Evolutionary conservation across 2,113 vertebrate genomes (phyloP).

Genomic region (Gadus chalcogrammus): DNA sequence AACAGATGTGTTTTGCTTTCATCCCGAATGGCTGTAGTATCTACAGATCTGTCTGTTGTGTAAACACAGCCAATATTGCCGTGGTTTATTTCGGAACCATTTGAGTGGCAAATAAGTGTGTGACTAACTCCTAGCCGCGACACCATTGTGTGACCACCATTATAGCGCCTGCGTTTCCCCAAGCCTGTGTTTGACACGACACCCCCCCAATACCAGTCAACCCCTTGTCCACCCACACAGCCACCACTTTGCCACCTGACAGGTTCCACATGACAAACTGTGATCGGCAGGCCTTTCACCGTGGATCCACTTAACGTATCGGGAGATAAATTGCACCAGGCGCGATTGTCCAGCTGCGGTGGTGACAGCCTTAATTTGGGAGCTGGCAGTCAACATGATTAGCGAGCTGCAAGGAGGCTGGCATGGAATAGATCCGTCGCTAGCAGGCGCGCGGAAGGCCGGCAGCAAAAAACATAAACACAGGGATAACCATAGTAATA

Average conservation of each 20-base stretch:
- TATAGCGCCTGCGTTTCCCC: too few species aligned
- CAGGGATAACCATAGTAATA: not conserved
- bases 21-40: too few species aligned
- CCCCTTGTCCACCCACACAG: too few species aligned
- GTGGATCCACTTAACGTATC: conserved; percentile 55
- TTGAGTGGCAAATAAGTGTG: too few species aligned
- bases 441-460: not conserved
- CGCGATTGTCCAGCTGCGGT: conserved; percentile 50
- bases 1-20: too few species aligned
- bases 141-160: too few species aligned
- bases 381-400: conserved; percentile 63
- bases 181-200: too few species aligned
- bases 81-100: too few species aligned
- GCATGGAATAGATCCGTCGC: not conserved
- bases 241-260: conserved; percentile 3
- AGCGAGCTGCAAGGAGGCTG: conserved; percentile 50
- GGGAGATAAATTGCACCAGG: conserved; percentile 46
- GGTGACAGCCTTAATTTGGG: conserved; percentile 69
- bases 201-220: not conserved
- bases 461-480: not conserved
- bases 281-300: conserved; percentile 50
- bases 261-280: conserved; percentile 34
- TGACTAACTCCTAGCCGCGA: too few species aligned
- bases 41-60: too few species aligned
- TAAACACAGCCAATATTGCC: too few species aligned